A percentile compares a stretch with the other conserved stretches of the same genome.
phyloP scores from a whole-genome alignment of 2,797 vertebrate genomes.

The Onychomys leucogaster region DNA sequence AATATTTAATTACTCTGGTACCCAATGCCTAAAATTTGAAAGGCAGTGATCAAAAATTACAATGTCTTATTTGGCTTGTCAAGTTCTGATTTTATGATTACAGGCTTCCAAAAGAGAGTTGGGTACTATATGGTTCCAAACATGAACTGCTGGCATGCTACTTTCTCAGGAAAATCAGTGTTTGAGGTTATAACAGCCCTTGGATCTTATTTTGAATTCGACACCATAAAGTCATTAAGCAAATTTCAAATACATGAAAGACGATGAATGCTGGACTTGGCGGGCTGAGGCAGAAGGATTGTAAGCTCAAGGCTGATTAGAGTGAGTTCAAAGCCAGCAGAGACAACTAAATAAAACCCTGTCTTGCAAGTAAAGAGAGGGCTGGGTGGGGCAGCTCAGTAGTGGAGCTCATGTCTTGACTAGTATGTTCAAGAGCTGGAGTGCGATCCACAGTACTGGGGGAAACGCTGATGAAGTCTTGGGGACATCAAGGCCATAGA shows the following conservation, averaged over 20 bases:
- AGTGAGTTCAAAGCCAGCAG: not conserved
- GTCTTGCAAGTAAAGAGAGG: not conserved
- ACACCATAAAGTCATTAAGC: not conserved
- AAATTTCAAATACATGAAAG: not conserved
- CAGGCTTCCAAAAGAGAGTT: slow-evolving; percentile 11
- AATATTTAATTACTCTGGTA: not conserved
- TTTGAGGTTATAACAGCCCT: not conserved
- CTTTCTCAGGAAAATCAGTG: slow-evolving; percentile 8
- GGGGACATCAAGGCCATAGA: not conserved
- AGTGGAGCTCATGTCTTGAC: not conserved
- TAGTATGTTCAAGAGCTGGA: not conserved
- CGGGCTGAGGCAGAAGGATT: not conserved
- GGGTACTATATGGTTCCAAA: not conserved
- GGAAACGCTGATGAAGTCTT: not conserved
- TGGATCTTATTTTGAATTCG: not conserved
- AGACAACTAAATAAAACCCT: not conserved
- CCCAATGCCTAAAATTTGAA: not conserved
- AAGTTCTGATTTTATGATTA: slow-evolving; percentile 37
- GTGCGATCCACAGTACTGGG: not conserved
- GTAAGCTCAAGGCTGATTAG: not conserved
- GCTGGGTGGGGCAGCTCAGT: not conserved
- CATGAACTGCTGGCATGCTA: not conserved
- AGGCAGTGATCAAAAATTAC: slow-evolving; percentile 27
- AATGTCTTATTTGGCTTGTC: not conserved
- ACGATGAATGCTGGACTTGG: not conserved